Evolutionary conservation across 64 coral and sea anemone species (phyloP), one percentile per base, ranked within the genome.

Genomic region (Astreopora myriophthalma): DNA sequence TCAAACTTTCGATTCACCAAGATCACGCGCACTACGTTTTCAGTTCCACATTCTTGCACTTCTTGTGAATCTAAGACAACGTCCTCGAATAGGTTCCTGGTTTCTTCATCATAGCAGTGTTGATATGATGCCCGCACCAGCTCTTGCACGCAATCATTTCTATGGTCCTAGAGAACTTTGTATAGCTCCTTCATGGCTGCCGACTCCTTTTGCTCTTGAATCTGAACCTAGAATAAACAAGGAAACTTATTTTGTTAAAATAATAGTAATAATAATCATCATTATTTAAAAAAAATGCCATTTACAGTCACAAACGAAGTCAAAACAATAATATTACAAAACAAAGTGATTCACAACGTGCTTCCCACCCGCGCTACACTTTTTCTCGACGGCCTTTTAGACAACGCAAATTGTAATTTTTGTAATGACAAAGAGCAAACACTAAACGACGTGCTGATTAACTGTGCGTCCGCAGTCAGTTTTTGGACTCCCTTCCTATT

Each of bases 101-200:
- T 33, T 23, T n/a, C n/a, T 30, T 88, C 40, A 0, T 34, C 7
- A 2, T 19, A 34, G 29, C 39, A 32, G 22, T 22, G 25, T 10
- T 74, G 36, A n/a, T 74, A 88, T 3, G 69, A 75, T 2, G 39
- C 8, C 1, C 1, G 22, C 1, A 75, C 48, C 2, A 88, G 19
- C 10, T 88, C 42, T 19, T 34, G 17, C 27, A 58, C 74, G 86
- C 8, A 88, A 7, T 55, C 14, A 49, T 86, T 86, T 37, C 64
- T 86, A 33, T 71, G 84, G 34, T 86, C 84, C 35, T 46, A 69
- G 3, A 86, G 19, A 1, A 57, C 2, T 12, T 88, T 38, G 39
- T 48, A 88, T 1, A 88, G 69, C 20, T 88, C 67, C 29, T 70
- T 70, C 4, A 70, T 70, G 8, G 31, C 67, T 3, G n/a, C 7